These are phyloP conservation scores for Melolontha melolontha DNA, from an alignment of 2,888 invertebrate species.

Conservation along the genomic window DNA sequence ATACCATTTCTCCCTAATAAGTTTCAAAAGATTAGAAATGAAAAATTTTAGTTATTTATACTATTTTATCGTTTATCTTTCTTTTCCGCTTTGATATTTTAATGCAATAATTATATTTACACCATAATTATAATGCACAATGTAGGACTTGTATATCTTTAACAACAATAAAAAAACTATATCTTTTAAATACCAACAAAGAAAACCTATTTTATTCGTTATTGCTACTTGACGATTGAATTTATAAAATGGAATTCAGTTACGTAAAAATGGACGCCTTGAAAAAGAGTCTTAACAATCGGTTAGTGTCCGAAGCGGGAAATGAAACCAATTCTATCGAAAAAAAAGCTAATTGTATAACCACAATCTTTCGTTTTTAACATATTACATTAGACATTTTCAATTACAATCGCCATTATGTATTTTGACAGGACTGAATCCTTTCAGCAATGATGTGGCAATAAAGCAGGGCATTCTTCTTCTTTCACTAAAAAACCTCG, in stretches of 20 bases:
- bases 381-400: slow-evolving; percentile 42
- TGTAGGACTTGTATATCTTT: no score
- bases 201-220: not conserved
- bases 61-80: no score
- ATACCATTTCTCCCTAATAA: no score
- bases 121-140: slow-evolving; percentile 1
- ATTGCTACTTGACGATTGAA: slow-evolving; percentile 11
- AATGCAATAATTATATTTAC: no score
- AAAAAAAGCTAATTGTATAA: slow-evolving; percentile 22
- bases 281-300: not conserved
- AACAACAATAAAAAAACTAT: not conserved
- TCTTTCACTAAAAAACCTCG: slow-evolving; percentile 26
- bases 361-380: slow-evolving; percentile 40
- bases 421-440: slow-evolving; percentile 40
- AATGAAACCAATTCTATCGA: slow-evolving; percentile 29
- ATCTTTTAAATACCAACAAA: slow-evolving; percentile 14
- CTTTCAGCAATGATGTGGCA: slow-evolving; percentile 41
- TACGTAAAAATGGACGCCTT: slow-evolving; percentile 3
- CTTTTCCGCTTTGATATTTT: no score
- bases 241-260: slow-evolving; percentile 1
- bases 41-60: no score
- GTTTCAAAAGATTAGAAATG: no score
- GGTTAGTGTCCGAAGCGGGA: slow-evolving; percentile 2
- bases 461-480: slow-evolving; percentile 31
- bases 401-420: slow-evolving; percentile 43